Base-by-base conservation (phyloP, 2,797 vertebrate species). In the Danionella dracula region DNA sequence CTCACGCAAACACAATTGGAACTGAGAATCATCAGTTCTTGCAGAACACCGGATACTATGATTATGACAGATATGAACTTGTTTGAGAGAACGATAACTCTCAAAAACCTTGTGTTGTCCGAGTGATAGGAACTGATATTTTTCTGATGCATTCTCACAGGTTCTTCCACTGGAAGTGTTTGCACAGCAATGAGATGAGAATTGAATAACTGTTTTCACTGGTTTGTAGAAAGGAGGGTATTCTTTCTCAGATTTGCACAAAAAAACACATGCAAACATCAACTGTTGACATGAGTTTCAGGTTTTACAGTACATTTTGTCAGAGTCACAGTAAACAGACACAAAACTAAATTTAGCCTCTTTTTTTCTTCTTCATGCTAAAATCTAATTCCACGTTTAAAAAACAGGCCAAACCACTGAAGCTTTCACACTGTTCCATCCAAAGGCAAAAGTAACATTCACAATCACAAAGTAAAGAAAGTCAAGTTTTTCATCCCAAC, bases 221-320 rank as follows among this genome's bases (percentile, higher is more conserved):
- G 31, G 64, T 49, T 71, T 73, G 79, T 48, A 56, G 40, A 23
- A 31, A 10, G 27, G 19, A 54, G 37, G 17, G 51, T 46, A 46
- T 21, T 44, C 23, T 35, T 64, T 40, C 29, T 35, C 34, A 42
- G 15, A 27, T 3, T 12, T 44, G 49, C 20, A 17, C 54, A n/a
- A 56, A 73, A 41, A 17, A 49, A 70, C 37, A 60, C 67, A 72
- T 63, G 58, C 62, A 62, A 53, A 50, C 27, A 29, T 70, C 54
- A 49, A 48, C 37, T 68, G 68, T 76, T 81, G 82, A 85, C 83
- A 82, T 79, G 74, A 56, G 68, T 69, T 81, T 74, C 79, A 77
- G 41, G 60, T 78, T 85, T 82, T 83, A 87, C 84, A 85, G 83
- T 87, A 85, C 80, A 55, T 72, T 51, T 70, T 77, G 81, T 83